phyloP scores from a whole-genome alignment of 2,113 vertebrate genomes.

The Antechinus stuartii region DNA sequence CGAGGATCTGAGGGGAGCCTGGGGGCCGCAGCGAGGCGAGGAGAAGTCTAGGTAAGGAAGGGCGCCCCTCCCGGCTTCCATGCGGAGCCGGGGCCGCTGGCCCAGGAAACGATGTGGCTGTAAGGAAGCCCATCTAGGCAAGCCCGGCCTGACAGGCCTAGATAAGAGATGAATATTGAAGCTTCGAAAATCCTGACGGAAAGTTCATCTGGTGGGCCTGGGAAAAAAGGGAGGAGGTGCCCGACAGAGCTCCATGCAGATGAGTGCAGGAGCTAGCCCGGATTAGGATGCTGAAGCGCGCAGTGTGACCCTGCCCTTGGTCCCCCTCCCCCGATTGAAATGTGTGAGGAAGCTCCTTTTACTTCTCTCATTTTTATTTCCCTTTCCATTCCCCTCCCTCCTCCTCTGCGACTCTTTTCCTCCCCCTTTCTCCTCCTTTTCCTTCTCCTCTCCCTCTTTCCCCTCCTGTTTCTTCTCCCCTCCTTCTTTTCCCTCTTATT shows the following conservation, averaged over 20 bases:
- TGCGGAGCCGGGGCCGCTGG: no score
- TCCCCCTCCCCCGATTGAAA: no score
- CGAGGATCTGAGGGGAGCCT: background rate
- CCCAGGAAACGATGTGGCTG: background rate
- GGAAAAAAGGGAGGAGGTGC: background rate
- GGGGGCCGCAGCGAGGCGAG: background rate
- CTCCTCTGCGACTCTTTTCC: no score
- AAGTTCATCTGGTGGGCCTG: background rate
- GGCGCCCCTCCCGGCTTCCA: background rate
- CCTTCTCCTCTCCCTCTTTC: no score
- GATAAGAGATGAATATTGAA: background rate
- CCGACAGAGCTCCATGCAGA: background rate
- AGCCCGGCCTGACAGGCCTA: background rate
- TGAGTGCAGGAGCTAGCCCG: background rate
- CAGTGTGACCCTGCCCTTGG: no score
- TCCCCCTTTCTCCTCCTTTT: no score
- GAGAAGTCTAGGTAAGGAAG: background rate
- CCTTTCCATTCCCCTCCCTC: no score
- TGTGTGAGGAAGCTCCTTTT: no score
- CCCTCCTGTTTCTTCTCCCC: no score
- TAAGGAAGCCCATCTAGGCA: background rate
- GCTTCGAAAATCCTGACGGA: background rate
- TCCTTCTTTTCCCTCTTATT: no score
- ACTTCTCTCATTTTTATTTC: accelerated
- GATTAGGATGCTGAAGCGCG: background rate